A percentile compares a stretch with the other conserved stretches of the same genome.
Conservation (phyloP, 2,113 vertebrate genomes). For the Muscicapa adusta region DNA sequence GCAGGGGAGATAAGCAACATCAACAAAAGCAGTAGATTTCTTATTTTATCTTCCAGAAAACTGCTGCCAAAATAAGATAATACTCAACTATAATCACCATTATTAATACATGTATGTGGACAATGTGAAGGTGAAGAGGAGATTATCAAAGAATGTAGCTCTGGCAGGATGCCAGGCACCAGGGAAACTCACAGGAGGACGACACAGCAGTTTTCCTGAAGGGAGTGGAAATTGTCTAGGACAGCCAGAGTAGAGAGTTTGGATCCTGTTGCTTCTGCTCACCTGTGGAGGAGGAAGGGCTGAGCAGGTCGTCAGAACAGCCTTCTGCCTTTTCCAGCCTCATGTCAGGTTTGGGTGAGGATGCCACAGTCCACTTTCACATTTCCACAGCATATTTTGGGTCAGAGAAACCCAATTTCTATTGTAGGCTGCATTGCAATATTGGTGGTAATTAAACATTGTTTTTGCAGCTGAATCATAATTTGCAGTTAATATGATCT, state of each 20-base stretch:
- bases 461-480: neutral
- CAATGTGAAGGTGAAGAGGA: neutral
- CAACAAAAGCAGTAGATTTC: neutral
- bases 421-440: neutral
- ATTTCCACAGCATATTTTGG: neutral
- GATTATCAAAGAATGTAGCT: neutral
- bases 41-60: neutral
- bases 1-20: neutral
- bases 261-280: neutral
- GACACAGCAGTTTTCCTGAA: neutral
- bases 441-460: neutral
- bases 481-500: fast-evolving
- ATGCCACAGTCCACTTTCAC: neutral
- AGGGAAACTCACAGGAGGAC: neutral
- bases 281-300: neutral
- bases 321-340: neutral
- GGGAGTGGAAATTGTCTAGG: neutral
- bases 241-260: neutral
- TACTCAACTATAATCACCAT: neutral
- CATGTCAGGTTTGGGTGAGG: neutral
- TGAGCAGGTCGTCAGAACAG: neutral
- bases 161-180: neutral
- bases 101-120: neutral
- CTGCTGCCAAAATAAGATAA: slow-evolving; percentile 23
- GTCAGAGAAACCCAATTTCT: neutral